phyloP scores from a whole-genome alignment of 2,113 vertebrate genomes.

The Salvelinus sp. region DNA sequence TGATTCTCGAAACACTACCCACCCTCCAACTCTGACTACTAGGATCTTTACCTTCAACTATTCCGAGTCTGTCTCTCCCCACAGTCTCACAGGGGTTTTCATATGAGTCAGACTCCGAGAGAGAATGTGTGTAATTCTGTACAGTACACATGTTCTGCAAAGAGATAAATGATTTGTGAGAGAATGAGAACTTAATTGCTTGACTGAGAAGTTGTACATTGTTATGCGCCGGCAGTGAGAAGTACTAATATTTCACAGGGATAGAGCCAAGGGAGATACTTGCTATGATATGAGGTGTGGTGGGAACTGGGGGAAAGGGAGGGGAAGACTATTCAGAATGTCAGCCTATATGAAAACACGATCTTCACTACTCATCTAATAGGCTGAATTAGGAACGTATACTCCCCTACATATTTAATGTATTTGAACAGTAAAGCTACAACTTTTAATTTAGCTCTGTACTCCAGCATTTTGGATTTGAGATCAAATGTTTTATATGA shows the following conservation, averaged over 20 bases:
- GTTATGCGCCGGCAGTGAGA: slow-evolving; percentile 25
- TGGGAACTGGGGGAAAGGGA: neutral
- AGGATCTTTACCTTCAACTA: slow-evolving; percentile 29
- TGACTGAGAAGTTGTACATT: slow-evolving; percentile 28
- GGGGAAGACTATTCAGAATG: slow-evolving; percentile 24
- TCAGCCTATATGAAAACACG: slow-evolving; percentile 45
- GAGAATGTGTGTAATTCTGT: slow-evolving; percentile 41
- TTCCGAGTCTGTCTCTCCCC: neutral
- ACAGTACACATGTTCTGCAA: slow-evolving; percentile 29
- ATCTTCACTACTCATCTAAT: slow-evolving; percentile 43
- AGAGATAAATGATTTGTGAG: slow-evolving; percentile 44
- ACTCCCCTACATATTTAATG: too few species aligned
- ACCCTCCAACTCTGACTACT: slow-evolving; percentile 1
- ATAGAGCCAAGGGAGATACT: neutral
- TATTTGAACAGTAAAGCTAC: too few species aligned
- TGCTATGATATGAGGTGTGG: too few species aligned
- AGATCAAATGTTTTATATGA: too few species aligned
- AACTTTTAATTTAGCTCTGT: too few species aligned
- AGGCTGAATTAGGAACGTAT: slow-evolving; percentile 38
- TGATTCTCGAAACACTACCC: neutral
- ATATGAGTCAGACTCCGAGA: slow-evolving; percentile 14
- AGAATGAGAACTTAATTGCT: slow-evolving; percentile 36
- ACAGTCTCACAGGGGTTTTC: neutral
- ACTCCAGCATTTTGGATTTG: too few species aligned
- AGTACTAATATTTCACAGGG: slow-evolving; percentile 11